Percentiles rank a stretch among this genome's conserved stretches.
These are phyloP conservation scores for Entomobrya proxima DNA, from an alignment of 2,888 invertebrate species.

Conservation along the genomic window DNA sequence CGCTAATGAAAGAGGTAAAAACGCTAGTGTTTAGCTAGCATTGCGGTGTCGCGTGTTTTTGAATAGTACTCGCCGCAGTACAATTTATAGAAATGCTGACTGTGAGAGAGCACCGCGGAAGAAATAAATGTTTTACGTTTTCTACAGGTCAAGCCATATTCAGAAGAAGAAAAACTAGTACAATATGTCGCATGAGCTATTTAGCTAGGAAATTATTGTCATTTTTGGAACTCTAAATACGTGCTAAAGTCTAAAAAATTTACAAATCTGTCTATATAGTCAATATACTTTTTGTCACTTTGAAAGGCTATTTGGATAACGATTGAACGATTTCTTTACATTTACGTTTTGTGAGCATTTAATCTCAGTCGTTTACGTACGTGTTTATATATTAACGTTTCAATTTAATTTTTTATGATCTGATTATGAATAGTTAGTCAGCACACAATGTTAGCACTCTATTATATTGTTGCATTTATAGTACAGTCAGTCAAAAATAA, in stretches of 20 bases:
- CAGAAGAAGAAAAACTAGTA: neutral
- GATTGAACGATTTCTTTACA: neutral
- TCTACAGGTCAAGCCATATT: slow-evolving; percentile 26
- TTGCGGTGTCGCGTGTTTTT: slow-evolving; percentile 8
- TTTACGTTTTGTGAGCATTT: slow-evolving; percentile 18
- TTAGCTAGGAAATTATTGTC: neutral
- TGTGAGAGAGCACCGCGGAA: neutral
- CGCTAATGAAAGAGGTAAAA: slow-evolving; percentile 30
- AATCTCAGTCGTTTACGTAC: slow-evolving; percentile 30
- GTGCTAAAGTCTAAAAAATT: neutral
- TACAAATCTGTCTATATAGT: neutral
- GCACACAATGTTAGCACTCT: slow-evolving; percentile 35
- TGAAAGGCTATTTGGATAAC: slow-evolving; percentile 15
- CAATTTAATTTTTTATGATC: neutral
- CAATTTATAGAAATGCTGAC: slow-evolving; percentile 10
- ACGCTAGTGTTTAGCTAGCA: neutral
- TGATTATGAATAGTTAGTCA: neutral
- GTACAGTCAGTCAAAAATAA: slow-evolving; percentile 25
- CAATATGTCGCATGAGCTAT: neutral
- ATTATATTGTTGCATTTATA: neutral
- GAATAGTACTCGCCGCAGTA: neutral
- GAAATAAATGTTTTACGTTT: slow-evolving; percentile 19
- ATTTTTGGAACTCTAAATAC: neutral
- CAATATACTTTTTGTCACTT: slow-evolving; percentile 1
- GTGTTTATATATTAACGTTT: neutral